phyloP scores from a whole-genome alignment of 92 coral and sea anemone genomes.

The Heliopora coerulea region DNA sequence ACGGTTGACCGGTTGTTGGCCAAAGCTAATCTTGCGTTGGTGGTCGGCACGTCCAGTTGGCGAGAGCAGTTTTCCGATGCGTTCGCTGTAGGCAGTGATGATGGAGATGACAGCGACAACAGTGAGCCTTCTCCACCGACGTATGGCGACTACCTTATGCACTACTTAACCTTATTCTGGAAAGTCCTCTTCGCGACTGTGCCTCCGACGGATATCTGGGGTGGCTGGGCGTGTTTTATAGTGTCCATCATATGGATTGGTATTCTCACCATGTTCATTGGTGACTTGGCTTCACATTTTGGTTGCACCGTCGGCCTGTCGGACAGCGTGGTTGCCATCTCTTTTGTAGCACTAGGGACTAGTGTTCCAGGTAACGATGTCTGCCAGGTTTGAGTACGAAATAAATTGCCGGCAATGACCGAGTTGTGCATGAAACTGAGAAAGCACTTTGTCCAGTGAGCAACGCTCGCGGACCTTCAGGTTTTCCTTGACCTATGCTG shows the following conservation, averaged over 20 bases:
- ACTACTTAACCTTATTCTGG: conserved; percentile 96
- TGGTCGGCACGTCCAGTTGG: conserved; percentile 96
- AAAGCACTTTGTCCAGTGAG: too few species aligned
- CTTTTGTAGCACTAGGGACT: conserved; percentile 99
- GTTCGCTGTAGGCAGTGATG: conserved; percentile 89
- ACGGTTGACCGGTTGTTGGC: conserved; percentile 92
- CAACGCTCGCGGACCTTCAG: too few species aligned
- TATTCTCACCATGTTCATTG: conserved; percentile 82
- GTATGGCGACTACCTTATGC: conserved; percentile 98
- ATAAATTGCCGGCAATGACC: too few species aligned
- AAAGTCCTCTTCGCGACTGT: conserved; percentile 89
- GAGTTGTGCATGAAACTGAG: too few species aligned
- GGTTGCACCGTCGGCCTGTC: conserved; percentile 94
- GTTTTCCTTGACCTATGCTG: too few species aligned
- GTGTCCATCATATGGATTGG: conserved; percentile 89
- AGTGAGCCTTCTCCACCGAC: conserved; percentile 82
- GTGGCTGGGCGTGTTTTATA: conserved; percentile 95
- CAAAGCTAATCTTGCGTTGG: conserved; percentile 92
- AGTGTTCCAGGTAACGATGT: conserved; percentile 84
- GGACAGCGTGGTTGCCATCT: conserved; percentile 95
- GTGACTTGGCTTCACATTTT: conserved; percentile 95
- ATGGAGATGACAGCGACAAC: conserved; percentile 62
- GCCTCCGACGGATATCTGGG: conserved; percentile 96
- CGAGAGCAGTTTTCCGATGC: conserved; percentile 97
- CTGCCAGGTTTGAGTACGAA: too few species aligned